Base-by-base conservation (phyloP, 1,140 invertebrate genomes). In the Monochamus saltuarius region DNA sequence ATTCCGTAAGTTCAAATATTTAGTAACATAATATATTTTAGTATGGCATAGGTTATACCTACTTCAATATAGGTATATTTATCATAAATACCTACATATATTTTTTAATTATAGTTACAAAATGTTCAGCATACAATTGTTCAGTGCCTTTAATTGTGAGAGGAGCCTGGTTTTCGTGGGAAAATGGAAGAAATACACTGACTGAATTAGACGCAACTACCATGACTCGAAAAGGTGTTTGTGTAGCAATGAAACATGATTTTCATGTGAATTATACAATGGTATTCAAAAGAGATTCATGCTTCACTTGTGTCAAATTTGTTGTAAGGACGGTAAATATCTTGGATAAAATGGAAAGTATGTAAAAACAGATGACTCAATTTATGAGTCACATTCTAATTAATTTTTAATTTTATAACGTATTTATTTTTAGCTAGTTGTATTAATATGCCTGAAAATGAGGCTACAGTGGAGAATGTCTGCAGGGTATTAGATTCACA, bases 121-220 rank as follows among this genome's bases (percentile, higher is more conserved):
- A 42, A 49, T 55, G 17, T 49, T 13, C 19, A 4, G 51, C 52
- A 6, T 37, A 46, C 0, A 80, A 81, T 49, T 86, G 85, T 69
- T 79, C 78, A 22, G 91, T 94, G 72, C 91, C 92, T 17, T 70
- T 84, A 58, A 85, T 91, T 49, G 77, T 95, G 29, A 82, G 90
- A 73, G 92, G 92, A 54, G 84, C 89, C 36, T 95, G 93, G 93
- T 95, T 92, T 79, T 94, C 91, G 8, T 90, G 91, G 84, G 94
- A 96, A 83, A 88, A 89, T 78, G 91, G 91, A 14, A 78, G 82
- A 68, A 90, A 92, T 71, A 92, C 89, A 0, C 81, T 87, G 46
- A 95, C 92, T 4, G 87, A 90, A 70, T 87, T 97, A 34, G 87
- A 94, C 79, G 87, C 85, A 0, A 85, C 83, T 40, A 80, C 81